Conservation (phyloP, 2,797 vertebrate species). For the Glossophaga mutica region DNA sequence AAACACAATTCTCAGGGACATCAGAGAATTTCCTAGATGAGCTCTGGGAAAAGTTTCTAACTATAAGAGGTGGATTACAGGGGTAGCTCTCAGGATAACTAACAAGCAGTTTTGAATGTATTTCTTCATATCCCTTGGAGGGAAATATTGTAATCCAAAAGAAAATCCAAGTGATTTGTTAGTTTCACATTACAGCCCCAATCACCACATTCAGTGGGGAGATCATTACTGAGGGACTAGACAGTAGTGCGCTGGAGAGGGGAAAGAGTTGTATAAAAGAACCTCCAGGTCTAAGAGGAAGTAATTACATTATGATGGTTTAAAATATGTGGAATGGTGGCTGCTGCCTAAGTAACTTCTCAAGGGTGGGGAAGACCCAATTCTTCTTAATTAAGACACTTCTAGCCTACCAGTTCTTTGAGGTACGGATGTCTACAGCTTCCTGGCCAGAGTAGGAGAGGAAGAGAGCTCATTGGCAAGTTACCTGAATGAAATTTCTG, state of each 20-base stretch:
- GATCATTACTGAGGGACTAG: slow-evolving; percentile 8
- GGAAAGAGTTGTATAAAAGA: neutral
- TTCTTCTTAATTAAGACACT: slow-evolving; percentile 19
- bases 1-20: neutral
- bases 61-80: neutral
- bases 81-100: neutral
- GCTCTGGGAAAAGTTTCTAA: neutral
- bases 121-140: neutral
- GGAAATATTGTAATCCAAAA: slow-evolving; percentile 24
- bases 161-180: neutral
- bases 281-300: slow-evolving; percentile 20
- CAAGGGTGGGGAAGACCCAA: neutral
- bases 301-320: neutral
- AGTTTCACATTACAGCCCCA: neutral
- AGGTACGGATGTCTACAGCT: neutral
- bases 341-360: neutral
- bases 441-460: slow-evolving; percentile 14
- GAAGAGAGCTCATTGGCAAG: neutral
- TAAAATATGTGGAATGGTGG: neutral
- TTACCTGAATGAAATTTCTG: slow-evolving; percentile 13
- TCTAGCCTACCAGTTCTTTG: neutral
- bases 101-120: neutral
- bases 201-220: neutral
- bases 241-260: neutral
- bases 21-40: neutral